These are phyloP conservation scores for Triplophysa dalaica DNA, from an alignment of 2,113 vertebrate genomes.

Conservation along the genomic window DNA sequence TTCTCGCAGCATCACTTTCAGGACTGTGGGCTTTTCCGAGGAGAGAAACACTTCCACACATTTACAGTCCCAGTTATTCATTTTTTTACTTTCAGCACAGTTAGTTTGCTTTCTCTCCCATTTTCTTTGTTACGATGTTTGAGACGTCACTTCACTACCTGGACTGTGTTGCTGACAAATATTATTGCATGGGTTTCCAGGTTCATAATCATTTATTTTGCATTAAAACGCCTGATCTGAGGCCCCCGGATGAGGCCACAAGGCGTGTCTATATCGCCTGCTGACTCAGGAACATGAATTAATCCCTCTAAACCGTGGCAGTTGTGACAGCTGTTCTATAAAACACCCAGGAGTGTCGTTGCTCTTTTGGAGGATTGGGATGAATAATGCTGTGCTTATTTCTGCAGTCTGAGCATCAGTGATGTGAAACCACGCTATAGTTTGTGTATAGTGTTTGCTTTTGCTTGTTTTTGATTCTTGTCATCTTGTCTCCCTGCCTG, in stretches of 20 bases:
- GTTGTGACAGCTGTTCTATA: constrained; percentile 49
- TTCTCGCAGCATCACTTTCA: constrained; percentile 15
- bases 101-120: constrained; percentile 8
- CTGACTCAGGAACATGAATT: constrained; percentile 54
- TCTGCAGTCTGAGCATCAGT: constrained; percentile 24
- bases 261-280: constrained; percentile 37
- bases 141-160: constrained; percentile 38
- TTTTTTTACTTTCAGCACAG: constrained; percentile 30
- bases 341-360: constrained; percentile 45
- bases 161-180: constrained; percentile 38
- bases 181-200: constrained; percentile 43
- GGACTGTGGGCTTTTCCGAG: constrained; percentile 29
- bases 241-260: constrained; percentile 37
- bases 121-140: constrained; percentile 45
- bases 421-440: constrained; percentile 1
- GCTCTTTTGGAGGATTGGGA: constrained; percentile 27
- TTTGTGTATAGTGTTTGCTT: constrained; percentile 31
- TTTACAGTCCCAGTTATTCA: not conserved
- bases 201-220: constrained; percentile 49
- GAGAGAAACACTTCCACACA: constrained; percentile 40
- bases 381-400: constrained; percentile 33
- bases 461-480: constrained; percentile 6
- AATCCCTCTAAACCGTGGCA: constrained; percentile 51
- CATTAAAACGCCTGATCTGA: constrained; percentile 24
- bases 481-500: constrained; percentile 43